These are phyloP conservation scores for Collichthys lucidus DNA, from an alignment of 2,113 vertebrate genomes.

Conservation along the genomic window DNA sequence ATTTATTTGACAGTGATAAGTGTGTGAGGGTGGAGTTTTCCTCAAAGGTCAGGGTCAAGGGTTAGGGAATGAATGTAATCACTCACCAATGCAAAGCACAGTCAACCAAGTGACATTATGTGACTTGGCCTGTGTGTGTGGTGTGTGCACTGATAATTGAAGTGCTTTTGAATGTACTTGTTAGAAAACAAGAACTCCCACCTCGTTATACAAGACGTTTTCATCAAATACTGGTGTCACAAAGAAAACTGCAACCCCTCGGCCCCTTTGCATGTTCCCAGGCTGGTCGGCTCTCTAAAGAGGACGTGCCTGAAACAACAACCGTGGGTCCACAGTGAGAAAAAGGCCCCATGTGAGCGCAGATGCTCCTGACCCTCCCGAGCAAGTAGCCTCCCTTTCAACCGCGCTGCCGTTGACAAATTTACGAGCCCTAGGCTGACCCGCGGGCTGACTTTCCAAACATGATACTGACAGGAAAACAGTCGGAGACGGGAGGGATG, in stretches of 20 bases:
- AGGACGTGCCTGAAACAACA: constrained; percentile 92
- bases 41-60: constrained; percentile 50
- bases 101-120: background rate
- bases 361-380: constrained; percentile 65
- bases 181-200: constrained; percentile 10
- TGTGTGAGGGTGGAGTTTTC: constrained; percentile 43
- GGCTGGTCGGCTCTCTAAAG: constrained; percentile 58
- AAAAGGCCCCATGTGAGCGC: constrained; percentile 84
- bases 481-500: constrained; percentile 57
- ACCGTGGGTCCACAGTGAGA: constrained; percentile 66
- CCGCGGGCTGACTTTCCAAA: constrained; percentile 75
- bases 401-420: constrained; percentile 84
- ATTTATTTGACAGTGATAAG: constrained; percentile 32
- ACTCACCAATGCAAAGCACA: constrained; percentile 9
- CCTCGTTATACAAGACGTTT: constrained; percentile 34
- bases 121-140: constrained; percentile 9
- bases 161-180: constrained; percentile 24
- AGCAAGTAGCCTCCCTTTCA: constrained; percentile 83
- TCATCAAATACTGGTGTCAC: constrained; percentile 34
- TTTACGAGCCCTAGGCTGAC: constrained; percentile 78
- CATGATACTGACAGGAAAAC: constrained; percentile 76
- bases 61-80: constrained; percentile 41
- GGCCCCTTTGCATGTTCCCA: constrained; percentile 44
- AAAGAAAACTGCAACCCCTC: constrained; percentile 20
- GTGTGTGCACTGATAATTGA: constrained; percentile 9